Conservation (phyloP, 2,113 vertebrate genomes). For the Sarotherodon lohbergeri region DNA sequence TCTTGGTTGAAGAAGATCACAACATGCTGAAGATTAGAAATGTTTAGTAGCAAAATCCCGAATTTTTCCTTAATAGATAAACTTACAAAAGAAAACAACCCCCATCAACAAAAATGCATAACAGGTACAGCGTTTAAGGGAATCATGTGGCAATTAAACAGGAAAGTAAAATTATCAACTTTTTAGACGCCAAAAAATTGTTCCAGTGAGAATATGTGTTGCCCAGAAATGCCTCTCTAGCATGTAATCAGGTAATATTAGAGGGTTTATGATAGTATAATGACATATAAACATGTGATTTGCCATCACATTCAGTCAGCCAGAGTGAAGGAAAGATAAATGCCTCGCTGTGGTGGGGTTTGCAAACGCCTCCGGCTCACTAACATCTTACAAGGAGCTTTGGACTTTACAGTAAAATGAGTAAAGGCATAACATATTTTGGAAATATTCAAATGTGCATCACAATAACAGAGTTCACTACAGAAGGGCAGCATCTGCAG, state of each 20-base stretch:
- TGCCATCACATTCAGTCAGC: neutral
- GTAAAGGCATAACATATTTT: conserved; percentile 1
- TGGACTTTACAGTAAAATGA: conserved; percentile 4
- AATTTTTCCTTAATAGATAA: neutral
- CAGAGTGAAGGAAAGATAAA: neutral
- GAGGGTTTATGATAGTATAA: neutral
- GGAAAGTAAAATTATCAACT: neutral
- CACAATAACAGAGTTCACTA: neutral
- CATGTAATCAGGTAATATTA: neutral
- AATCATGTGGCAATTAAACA: neutral
- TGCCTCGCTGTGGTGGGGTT: neutral
- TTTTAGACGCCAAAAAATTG: neutral
- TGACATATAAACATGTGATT: neutral
- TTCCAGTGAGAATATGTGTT: neutral
- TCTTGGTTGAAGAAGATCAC: neutral
- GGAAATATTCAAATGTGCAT: conserved; percentile 26
- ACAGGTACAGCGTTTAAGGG: neutral
- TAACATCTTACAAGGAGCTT: neutral
- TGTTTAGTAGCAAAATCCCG: neutral
- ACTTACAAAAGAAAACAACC: neutral
- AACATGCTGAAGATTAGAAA: neutral
- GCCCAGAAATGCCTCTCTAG: neutral
- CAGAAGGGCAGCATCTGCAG: conserved; percentile 22
- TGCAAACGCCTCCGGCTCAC: neutral
- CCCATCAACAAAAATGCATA: neutral